Percentiles rank a stretch among this genome's conserved stretches.
Evolutionary conservation across 1,140 invertebrate genomes (phyloP).

Genomic region (Thaumatotibia leucotreta): DNA sequence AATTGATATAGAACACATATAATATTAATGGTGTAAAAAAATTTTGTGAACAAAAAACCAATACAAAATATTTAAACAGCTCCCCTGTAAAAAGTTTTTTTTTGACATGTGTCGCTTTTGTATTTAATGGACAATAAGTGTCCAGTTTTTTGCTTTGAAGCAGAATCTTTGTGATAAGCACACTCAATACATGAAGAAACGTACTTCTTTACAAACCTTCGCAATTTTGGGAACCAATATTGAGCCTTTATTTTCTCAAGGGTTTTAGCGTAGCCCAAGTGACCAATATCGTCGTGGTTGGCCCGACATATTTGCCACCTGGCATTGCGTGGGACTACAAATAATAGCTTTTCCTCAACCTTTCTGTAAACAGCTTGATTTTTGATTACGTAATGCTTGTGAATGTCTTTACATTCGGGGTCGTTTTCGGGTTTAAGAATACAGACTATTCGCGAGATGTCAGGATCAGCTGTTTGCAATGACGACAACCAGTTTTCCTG

Average conservation of each 20-base stretch:
- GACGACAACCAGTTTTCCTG: constrained; percentile 17
- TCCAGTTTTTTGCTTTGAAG: constrained; percentile 14
- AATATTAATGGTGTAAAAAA: no score
- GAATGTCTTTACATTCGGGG: constrained; percentile 2
- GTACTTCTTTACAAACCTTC: constrained; percentile 21
- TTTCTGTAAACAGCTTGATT: constrained; percentile 1
- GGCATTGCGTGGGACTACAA: background rate
- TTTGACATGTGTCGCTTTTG: constrained; percentile 29
- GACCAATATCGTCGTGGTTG: constrained; percentile 18
- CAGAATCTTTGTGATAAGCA: constrained; percentile 20
- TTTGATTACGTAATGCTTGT: constrained; percentile 10
- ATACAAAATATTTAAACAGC: no score
- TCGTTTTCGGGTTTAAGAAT: background rate
- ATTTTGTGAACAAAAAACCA: no score
- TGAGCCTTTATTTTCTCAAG: constrained; percentile 16
- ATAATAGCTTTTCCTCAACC: background rate
- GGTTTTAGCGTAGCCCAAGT: constrained; percentile 17
- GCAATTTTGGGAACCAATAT: constrained; percentile 25
- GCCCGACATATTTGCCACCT: constrained; percentile 13
- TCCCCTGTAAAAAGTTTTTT: constrained; percentile 28
- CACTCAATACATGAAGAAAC: constrained; percentile 24
- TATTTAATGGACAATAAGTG: constrained; percentile 23
- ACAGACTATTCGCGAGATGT: background rate
- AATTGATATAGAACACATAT: no score
- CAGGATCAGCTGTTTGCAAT: background rate